These are phyloP conservation scores for Hirtodrosophila confusa DNA, from an alignment of 2,888 invertebrate species.

Conservation along the genomic window DNA sequence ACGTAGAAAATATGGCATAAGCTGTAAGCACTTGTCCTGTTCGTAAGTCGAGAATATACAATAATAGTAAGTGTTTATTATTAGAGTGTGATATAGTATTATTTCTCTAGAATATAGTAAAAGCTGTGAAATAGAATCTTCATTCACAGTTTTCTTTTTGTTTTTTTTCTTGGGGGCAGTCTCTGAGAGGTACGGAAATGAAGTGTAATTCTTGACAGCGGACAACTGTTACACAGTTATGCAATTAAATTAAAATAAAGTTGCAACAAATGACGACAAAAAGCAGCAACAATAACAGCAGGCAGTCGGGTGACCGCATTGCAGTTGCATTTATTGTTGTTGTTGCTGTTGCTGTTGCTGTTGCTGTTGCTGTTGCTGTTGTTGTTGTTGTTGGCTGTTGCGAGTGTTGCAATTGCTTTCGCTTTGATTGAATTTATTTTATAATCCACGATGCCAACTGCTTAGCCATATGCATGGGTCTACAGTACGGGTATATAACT, in stretches of 20 bases:
- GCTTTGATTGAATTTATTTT: conserved; percentile 79
- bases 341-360: conserved; percentile 20
- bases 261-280: conserved; percentile 42
- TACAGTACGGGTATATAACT: conserved; percentile 26
- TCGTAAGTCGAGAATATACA: no score
- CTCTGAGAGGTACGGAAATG: conserved; percentile 61
- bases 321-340: conserved; percentile 43
- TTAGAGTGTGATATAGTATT: no score
- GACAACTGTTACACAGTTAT: conserved; percentile 70
- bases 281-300: conserved; percentile 41
- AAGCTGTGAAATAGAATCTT: conserved; percentile 16
- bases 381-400: conserved; percentile 23
- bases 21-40: no score
- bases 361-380: conserved; percentile 75
- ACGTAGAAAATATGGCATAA: no score
- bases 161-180: conserved; percentile 5
- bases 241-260: conserved; percentile 74
- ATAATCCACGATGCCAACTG: conserved; percentile 73
- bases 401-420: conserved; percentile 76
- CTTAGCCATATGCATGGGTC: conserved; percentile 34
- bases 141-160: background rate
- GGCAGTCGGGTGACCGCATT: conserved; percentile 56
- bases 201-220: conserved; percentile 71
- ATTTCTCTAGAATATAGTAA: background rate
- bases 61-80: no score